Base-by-base conservation (phyloP, 2,888 invertebrate species). In the Buathra laborator region DNA sequence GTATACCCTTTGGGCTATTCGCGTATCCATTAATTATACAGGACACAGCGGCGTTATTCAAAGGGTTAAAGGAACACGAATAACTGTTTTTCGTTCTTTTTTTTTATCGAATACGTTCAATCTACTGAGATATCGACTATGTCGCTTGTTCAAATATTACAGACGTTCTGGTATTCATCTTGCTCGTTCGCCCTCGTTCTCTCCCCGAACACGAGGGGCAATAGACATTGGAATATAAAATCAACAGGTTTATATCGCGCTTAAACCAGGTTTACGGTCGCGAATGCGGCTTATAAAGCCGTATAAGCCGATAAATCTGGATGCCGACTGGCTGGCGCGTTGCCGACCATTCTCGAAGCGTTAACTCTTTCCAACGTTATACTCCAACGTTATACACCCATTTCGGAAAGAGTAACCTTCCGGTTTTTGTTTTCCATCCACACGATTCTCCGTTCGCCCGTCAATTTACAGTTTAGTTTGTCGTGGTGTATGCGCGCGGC, bases 211-310 rank as follows among this genome's bases (percentile, higher is more conserved):
- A 59, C 29, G 12, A 16, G 29, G 24, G 43, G 29, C 51, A 46
- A 70, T 46, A 72, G 53, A 71, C 72, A 71, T 76, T 56, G 32
- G 76, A 82, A 86, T 85, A 86, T 86, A 85, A 88, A 88, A 88
- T 89, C 88, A 89, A 89, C 89, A 89, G 88, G 89, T 89, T 89
- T 88, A 86, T 88, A 88, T 86, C 78, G 86, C 76, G 81, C 66
- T 71, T 84, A 86, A 84, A 86, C 81, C 75, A 75, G 83, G 82
- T 81, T 84, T 77, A 86, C 81, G 72, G 71, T 43, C 76, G 70
- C 81, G 83, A 77, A 86, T 81, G 83, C 85, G 81, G 86, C 87
- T 88, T 88, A 88, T 87, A 86, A 86, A 87, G 81, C 85, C 85
- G 86, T 88, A 62, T 75, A 86, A 86, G 86, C 88, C 86, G 78